A percentile compares a stretch with the other conserved stretches of the same genome.
Conservation (phyloP, 1,140 invertebrate species). For the Calosoma granatense region DNA sequence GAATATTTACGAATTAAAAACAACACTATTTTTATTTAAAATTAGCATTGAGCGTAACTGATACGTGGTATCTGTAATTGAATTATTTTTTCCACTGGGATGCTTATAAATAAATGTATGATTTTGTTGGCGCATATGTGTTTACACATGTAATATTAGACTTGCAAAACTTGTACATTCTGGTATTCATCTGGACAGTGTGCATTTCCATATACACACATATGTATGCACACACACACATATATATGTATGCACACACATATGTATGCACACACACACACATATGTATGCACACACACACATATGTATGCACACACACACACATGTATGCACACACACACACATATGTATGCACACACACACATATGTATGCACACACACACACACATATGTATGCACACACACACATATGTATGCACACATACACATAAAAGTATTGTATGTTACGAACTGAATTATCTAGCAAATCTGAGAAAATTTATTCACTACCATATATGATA, state of each 20-base stretch:
- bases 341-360: neutral
- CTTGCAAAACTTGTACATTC: neutral
- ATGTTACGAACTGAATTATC: too few relatives aligned
- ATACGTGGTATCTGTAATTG: too few relatives aligned
- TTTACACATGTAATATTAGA: too few relatives aligned
- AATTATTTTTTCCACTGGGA: neutral
- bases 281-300: neutral
- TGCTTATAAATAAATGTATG: neutral
- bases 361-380: neutral
- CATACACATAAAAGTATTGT: neutral
- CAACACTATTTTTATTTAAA: too few relatives aligned
- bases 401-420: conserved; percentile 1
- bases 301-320: neutral
- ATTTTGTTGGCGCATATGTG: neutral
- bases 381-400: conserved; percentile 1
- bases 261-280: neutral
- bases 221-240: conserved; percentile 1
- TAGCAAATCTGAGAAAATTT: too few relatives aligned
- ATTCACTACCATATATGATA: too few relatives aligned
- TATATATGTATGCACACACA: conserved; percentile 1
- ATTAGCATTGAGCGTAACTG: too few relatives aligned
- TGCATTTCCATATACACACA: neutral
- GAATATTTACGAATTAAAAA: too few relatives aligned
- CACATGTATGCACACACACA: conserved; percentile 1
- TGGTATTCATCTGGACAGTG: neutral